A percentile compares a stretch with the other conserved stretches of the same genome.
Evolutionary conservation across 2,797 vertebrate genomes (phyloP).

Genomic region (Sebastolobus alascanus): DNA sequence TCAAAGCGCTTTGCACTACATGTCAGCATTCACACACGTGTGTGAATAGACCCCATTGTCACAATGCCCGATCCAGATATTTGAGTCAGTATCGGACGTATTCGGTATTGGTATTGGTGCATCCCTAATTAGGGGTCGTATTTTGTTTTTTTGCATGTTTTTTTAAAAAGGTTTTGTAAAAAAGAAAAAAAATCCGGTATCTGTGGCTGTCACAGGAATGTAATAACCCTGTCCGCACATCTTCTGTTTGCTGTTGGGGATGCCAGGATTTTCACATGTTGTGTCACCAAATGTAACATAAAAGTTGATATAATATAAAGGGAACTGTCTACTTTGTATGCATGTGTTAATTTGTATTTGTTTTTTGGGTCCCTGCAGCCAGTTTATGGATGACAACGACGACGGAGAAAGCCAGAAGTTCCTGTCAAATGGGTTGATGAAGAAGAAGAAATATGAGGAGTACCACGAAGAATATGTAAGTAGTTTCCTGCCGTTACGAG

Average conservation of each 20-base stretch:
- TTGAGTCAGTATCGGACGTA: no score
- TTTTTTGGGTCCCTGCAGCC: conserved; percentile 76
- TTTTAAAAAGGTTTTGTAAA: no score
- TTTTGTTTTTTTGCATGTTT: no score
- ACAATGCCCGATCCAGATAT: no score
- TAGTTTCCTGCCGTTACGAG: not conserved
- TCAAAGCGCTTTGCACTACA: no score
- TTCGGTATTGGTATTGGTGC: no score
- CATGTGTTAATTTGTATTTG: not conserved
- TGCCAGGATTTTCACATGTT: not conserved
- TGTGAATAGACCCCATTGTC: no score
- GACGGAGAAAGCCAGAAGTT: conserved; percentile 95
- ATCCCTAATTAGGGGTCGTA: no score
- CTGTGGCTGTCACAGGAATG: no score
- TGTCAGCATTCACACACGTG: no score
- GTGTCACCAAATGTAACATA: not conserved
- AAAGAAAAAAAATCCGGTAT: no score
- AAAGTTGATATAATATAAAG: not conserved
- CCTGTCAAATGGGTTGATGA: conserved; percentile 91
- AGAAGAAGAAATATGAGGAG: conserved; percentile 91
- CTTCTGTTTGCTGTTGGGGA: not conserved
- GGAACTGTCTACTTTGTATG: not conserved
- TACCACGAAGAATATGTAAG: conserved; percentile 95
- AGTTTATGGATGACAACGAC: conserved; percentile 86
- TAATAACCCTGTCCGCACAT: not conserved